phyloP scores from a whole-genome alignment of 53 echinoderm and acorn worm genomes.

The Holothuria leucospilota region DNA sequence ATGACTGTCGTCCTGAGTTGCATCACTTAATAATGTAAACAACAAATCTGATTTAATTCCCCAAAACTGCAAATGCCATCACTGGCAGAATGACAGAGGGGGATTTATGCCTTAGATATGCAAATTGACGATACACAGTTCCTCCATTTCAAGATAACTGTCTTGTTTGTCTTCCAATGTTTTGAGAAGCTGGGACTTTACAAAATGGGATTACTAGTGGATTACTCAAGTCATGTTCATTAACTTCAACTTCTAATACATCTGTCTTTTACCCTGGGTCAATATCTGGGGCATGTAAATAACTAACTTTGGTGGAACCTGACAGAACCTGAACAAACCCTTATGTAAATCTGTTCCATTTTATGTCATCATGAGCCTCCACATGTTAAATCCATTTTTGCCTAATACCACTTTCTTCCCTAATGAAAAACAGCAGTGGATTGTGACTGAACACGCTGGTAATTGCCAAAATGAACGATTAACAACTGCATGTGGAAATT shows the following conservation, averaged over 20 bases:
- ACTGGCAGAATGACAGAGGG: background rate
- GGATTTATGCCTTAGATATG: conserved; percentile 32
- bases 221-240: background rate
- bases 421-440: conserved; percentile 50
- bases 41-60: no score
- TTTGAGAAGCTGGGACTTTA: background rate
- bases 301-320: background rate
- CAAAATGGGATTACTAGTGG: background rate
- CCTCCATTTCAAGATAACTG: background rate
- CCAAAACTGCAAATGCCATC: conserved; percentile 7
- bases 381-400: conserved; percentile 41
- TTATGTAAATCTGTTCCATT: conserved; percentile 24
- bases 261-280: no score
- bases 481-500: conserved; percentile 50
- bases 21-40: no score
- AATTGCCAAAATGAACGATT: conserved; percentile 50
- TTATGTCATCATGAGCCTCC: background rate
- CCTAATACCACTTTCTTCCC: conserved; percentile 9
- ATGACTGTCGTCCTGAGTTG: no score
- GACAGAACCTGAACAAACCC: conserved; percentile 8
- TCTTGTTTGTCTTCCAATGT: conserved; percentile 5
- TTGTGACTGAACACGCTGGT: conserved; percentile 45
- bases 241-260: background rate
- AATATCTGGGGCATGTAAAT: no score
- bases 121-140: conserved; percentile 30